Percentiles rank a stretch among this genome's conserved stretches.
Conservation (phyloP, 2,797 vertebrate species). For the Cephalopachus bancanus region DNA sequence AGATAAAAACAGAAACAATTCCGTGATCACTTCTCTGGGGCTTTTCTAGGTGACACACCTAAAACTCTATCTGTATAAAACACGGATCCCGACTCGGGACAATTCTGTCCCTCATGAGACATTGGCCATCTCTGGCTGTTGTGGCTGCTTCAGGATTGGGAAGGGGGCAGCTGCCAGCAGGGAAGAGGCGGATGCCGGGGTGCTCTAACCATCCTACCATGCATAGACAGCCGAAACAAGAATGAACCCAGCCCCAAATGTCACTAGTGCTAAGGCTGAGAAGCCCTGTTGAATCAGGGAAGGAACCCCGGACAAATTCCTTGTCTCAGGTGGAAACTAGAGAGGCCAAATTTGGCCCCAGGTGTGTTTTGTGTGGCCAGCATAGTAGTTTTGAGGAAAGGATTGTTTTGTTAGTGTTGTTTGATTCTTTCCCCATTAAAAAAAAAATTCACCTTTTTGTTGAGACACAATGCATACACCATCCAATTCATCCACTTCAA, state of each 20-base stretch:
- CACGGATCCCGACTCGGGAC: rapidly evolving
- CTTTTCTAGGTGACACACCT: background rate
- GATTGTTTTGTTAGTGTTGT: background rate
- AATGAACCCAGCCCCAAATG: rapidly evolving
- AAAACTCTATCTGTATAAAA: too few relatives aligned
- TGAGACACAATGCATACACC: background rate
- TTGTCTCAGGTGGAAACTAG: background rate
- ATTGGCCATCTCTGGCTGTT: background rate
- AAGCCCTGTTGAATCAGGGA: background rate
- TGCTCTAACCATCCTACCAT: rapidly evolving
- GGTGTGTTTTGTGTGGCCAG: too few relatives aligned
- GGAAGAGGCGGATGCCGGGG: rapidly evolving
- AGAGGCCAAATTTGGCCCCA: background rate
- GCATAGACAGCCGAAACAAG: background rate
- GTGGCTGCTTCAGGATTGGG: rapidly evolving
- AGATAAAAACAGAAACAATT: slow-evolving; percentile 67
- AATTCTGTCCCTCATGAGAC: background rate
- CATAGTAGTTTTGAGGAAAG: background rate
- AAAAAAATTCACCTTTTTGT: background rate
- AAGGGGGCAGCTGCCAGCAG: rapidly evolving
- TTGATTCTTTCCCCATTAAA: background rate
- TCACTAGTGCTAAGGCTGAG: rapidly evolving
- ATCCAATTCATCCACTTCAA: background rate
- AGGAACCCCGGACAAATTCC: background rate
- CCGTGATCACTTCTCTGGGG: rapidly evolving